These are phyloP conservation scores for Falcunculus frontatus DNA, from an alignment of 2,113 vertebrate genomes.

Conservation along the genomic window DNA sequence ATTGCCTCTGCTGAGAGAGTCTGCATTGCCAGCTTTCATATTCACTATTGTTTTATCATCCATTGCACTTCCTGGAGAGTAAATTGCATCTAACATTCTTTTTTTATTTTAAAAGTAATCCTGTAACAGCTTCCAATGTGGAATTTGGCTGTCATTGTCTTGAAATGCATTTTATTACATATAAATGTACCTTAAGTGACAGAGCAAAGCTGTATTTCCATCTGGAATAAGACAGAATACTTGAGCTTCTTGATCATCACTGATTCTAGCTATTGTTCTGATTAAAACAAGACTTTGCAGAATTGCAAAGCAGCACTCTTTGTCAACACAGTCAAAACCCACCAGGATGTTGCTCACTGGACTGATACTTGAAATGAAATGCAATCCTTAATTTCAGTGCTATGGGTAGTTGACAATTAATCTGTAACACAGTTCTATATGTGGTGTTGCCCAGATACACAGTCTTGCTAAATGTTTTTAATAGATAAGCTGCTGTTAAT, in stretches of 20 bases:
- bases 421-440: not conserved
- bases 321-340: not conserved
- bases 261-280: not conserved
- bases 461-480: not conserved
- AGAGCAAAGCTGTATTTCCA: not conserved
- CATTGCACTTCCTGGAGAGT: conserved; percentile 27
- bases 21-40: conserved; percentile 27
- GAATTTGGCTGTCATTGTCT: not conserved
- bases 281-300: not conserved
- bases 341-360: not conserved
- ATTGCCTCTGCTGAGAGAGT: not conserved
- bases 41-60: conserved; percentile 1
- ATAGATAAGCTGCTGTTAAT: not conserved
- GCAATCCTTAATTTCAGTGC: not conserved
- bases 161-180: not conserved
- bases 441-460: not conserved
- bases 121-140: not conserved
- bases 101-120: not conserved
- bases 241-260: not conserved
- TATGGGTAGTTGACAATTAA: not conserved
- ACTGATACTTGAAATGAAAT: not conserved
- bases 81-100: not conserved
- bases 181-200: not conserved
- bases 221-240: not conserved
- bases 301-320: not conserved